phyloP scores from a whole-genome alignment of 2,113 vertebrate species.

The Mionectes macconnelli region DNA sequence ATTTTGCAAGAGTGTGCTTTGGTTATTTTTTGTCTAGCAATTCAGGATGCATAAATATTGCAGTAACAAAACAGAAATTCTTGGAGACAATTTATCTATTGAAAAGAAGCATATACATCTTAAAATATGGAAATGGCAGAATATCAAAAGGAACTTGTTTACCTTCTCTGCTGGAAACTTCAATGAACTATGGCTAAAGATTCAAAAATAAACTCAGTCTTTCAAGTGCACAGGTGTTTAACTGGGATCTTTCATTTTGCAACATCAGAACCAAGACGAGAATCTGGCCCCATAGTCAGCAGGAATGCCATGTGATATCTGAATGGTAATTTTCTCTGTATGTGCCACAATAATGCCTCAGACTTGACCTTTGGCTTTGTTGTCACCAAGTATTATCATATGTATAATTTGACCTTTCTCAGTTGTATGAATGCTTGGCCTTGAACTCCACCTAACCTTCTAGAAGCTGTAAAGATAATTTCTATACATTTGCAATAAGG shows the following conservation, averaged over 20 bases:
- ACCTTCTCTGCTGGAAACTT: neutral
- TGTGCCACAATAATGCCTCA: conserved; percentile 52
- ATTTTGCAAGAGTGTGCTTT: neutral
- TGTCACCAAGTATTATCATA: conserved; percentile 66
- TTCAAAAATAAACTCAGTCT: neutral
- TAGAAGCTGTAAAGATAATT: conserved; percentile 58
- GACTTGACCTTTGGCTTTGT: conserved; percentile 60
- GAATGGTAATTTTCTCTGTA: conserved; percentile 59
- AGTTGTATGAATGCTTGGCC: conserved; percentile 41
- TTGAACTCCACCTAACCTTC: conserved; percentile 66
- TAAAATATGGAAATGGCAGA: neutral
- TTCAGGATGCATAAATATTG: neutral
- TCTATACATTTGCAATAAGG: conserved; percentile 40
- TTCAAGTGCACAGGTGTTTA: neutral
- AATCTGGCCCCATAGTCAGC: neutral
- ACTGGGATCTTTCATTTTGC: neutral
- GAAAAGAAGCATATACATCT: neutral
- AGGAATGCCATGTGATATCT: conserved; percentile 48
- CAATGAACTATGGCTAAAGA: neutral
- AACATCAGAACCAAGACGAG: neutral
- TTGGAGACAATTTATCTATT: neutral
- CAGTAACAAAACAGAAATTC: neutral
- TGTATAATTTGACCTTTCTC: conserved; percentile 60
- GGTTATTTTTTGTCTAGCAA: neutral
- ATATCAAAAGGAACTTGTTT: neutral